Percentiles rank a stretch among this genome's conserved stretches.
phyloP scores from a whole-genome alignment of 2,797 vertebrate species.

The Eptatretus atami region DNA sequence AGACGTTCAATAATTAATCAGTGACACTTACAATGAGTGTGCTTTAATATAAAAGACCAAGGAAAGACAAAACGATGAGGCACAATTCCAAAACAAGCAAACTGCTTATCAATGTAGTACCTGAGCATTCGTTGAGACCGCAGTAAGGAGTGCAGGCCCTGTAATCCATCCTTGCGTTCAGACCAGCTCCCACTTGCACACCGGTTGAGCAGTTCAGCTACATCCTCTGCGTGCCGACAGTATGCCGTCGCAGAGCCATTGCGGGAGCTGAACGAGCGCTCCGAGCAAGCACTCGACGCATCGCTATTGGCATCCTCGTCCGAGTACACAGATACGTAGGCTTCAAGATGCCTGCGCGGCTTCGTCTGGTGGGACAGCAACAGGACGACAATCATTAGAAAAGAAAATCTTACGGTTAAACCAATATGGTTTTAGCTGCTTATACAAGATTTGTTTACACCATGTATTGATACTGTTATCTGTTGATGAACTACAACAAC shows the following conservation, averaged over 20 bases:
- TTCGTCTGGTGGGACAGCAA: slow-evolving; percentile 30
- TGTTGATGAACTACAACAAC: too few relatives aligned
- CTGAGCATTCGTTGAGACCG: slow-evolving; percentile 79
- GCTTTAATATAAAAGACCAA: too few relatives aligned
- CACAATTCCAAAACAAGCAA: too few relatives aligned
- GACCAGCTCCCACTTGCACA: slow-evolving; percentile 91
- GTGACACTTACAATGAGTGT: too few relatives aligned
- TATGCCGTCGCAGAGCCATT: slow-evolving; percentile 78
- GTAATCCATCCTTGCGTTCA: slow-evolving; percentile 66
- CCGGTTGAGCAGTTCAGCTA: slow-evolving; percentile 75
- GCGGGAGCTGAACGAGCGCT: slow-evolving; percentile 67
- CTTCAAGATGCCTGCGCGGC: slow-evolving; percentile 54
- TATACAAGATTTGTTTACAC: too few relatives aligned
- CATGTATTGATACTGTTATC: too few relatives aligned
- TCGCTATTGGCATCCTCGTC: slow-evolving; percentile 91
- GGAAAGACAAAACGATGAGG: too few relatives aligned
- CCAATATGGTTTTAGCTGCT: too few relatives aligned
- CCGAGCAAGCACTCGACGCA: slow-evolving; percentile 72
- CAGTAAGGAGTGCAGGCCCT: slow-evolving; percentile 52
- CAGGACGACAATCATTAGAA: too few relatives aligned
- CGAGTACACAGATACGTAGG: slow-evolving; percentile 49
- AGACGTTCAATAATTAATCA: too few relatives aligned
- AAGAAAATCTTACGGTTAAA: too few relatives aligned
- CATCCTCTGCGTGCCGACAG: slow-evolving; percentile 79
- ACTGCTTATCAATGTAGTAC: slow-evolving; percentile 13